These are phyloP conservation scores for Anaspis maculata DNA, from an alignment of 2,888 invertebrate species.

Conservation along the genomic window DNA sequence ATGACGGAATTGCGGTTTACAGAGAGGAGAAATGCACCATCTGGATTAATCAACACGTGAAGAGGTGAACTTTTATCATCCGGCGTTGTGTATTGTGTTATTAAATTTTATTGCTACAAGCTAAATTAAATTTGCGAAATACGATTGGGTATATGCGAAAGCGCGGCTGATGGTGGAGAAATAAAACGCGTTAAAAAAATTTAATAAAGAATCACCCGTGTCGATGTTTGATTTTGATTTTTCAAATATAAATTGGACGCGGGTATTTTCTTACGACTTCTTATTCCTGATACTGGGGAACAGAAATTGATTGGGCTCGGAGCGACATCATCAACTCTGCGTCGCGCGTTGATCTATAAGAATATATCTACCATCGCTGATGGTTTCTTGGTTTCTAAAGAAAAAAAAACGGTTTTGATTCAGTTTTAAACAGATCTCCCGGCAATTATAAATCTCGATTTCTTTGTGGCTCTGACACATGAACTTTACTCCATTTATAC, in stretches of 20 bases:
- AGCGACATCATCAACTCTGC: no score
- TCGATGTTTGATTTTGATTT: no score
- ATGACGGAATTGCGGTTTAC: conserved; percentile 31
- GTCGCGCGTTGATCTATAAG: no score
- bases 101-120: conserved; percentile 17
- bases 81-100: conserved; percentile 13
- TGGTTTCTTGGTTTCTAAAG: no score
- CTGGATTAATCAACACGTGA: conserved; percentile 26
- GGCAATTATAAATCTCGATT: no score
- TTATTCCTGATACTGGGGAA: not conserved
- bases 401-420: no score
- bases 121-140: conserved; percentile 14
- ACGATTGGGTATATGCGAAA: conserved; percentile 4
- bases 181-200: not conserved
- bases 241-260: not conserved
- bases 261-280: not conserved
- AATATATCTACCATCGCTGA: no score
- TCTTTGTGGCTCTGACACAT: no score
- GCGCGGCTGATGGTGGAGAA: not conserved
- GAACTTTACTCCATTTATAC: no score
- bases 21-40: conserved; percentile 20
- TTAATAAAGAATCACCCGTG: no score
- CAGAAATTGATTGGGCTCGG: no score
- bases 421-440: no score
- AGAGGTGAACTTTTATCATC: conserved; percentile 19